Evolutionary conservation across 2,797 vertebrate species (phyloP).

Genomic region (Myotis findleyi): DNA sequence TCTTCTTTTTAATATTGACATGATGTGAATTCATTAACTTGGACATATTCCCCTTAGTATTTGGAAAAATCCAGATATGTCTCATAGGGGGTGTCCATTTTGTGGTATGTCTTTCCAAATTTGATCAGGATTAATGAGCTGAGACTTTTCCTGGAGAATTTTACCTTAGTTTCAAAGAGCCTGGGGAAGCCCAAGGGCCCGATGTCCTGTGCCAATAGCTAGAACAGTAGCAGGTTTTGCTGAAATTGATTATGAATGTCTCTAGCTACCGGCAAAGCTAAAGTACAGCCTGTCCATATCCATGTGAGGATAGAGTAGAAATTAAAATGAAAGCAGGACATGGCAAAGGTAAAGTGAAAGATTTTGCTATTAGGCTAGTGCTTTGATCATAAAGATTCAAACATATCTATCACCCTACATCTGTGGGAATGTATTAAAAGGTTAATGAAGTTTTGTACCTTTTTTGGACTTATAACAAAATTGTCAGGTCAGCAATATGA

Average conservation of each 20-base stretch:
- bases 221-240: conserved; percentile 63
- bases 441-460: conserved; percentile 88
- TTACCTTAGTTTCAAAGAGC: not conserved
- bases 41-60: not conserved
- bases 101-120: not conserved
- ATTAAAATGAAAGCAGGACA: conserved; percentile 84
- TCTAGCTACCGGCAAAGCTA: conserved; percentile 60
- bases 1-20: not conserved
- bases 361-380: conserved; percentile 83
- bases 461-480: conserved; percentile 84
- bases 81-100: not conserved
- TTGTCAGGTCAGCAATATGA: conserved; percentile 84
- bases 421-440: conserved; percentile 87
- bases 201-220: not conserved
- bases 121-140: conserved; percentile 52
- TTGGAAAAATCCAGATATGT: not conserved
- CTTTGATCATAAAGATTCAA: conserved; percentile 87
- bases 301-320: conserved; percentile 79
- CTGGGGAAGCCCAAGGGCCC: not conserved
- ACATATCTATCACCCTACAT: conserved; percentile 83
- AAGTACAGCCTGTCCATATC: conserved; percentile 70
- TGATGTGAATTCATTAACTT: not conserved
- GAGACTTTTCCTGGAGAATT: conserved; percentile 27
- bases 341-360: conserved; percentile 83
- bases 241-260: conserved; percentile 78